Conservation (phyloP, 2,113 vertebrate species). For the Esox niger region DNA sequence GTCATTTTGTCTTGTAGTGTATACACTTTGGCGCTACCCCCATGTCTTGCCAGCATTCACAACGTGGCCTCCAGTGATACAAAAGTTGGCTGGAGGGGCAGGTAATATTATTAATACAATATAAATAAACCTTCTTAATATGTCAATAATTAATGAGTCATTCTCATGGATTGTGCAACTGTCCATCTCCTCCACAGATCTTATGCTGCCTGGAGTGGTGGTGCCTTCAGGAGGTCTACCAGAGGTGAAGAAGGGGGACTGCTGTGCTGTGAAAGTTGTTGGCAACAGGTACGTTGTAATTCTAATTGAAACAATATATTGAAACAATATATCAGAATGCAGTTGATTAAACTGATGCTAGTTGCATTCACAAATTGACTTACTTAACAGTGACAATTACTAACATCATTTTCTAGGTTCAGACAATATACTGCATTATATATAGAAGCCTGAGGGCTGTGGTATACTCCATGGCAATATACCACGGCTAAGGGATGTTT, state of each 20-base stretch:
- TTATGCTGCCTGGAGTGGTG: slow-evolving; percentile 93
- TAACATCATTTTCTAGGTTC: too few relatives aligned
- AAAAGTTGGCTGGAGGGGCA: slow-evolving; percentile 90
- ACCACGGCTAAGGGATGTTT: too few relatives aligned
- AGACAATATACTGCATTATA: too few relatives aligned
- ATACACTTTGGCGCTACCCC: slow-evolving; percentile 85
- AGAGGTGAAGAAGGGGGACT: slow-evolving; percentile 75
- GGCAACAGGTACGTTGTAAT: slow-evolving; percentile 86
- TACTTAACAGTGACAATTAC: too few relatives aligned
- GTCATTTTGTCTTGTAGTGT: slow-evolving; percentile 76
- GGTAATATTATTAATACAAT: slow-evolving; percentile 71
- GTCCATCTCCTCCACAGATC: slow-evolving; percentile 72
- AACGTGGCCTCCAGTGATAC: slow-evolving; percentile 88
- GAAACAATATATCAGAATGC: too few relatives aligned
- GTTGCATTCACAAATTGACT: not conserved
- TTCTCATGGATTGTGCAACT: not conserved
- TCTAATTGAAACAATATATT: too few relatives aligned
- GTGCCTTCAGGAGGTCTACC: slow-evolving; percentile 84
- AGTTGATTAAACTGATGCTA: not conserved
- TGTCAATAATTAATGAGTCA: not conserved
- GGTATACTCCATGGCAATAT: too few relatives aligned
- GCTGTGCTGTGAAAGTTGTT: slow-evolving; percentile 83
- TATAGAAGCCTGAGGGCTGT: too few relatives aligned
- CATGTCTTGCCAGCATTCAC: slow-evolving; percentile 81
- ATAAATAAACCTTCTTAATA: not conserved